These are phyloP conservation scores for Triplophysa tibetana DNA, from an alignment of 2,113 vertebrate species.

Conservation along the genomic window DNA sequence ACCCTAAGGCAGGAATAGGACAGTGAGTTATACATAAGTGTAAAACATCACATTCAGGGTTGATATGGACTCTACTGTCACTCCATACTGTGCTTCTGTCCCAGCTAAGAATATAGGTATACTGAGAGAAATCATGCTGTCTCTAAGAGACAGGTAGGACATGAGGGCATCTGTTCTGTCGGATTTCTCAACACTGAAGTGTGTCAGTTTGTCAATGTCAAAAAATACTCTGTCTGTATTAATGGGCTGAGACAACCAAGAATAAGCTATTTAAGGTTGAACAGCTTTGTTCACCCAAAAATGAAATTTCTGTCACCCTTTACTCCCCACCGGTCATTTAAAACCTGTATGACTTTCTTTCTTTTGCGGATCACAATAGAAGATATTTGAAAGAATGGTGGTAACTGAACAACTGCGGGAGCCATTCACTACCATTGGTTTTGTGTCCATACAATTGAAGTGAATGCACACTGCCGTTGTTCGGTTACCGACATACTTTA, in stretches of 20 bases:
- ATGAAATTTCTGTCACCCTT: too few species aligned
- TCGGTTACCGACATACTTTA: too few species aligned
- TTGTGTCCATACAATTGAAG: too few species aligned
- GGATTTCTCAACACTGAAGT: not conserved
- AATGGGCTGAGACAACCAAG: not conserved
- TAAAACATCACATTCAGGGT: constrained; percentile 45
- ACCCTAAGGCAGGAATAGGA: constrained; percentile 51
- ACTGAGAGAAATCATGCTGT: constrained; percentile 34
- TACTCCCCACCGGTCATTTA: too few species aligned
- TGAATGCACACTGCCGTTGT: too few species aligned
- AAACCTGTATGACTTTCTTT: too few species aligned
- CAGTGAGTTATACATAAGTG: constrained; percentile 47
- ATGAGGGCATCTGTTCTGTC: not conserved
- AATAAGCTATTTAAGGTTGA: too few species aligned
- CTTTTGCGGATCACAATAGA: too few species aligned
- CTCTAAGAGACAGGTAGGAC: constrained; percentile 27
- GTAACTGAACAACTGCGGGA: too few species aligned
- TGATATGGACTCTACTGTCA: constrained; percentile 50
- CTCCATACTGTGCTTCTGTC: constrained; percentile 52
- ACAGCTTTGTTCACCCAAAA: too few species aligned
- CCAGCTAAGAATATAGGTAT: constrained; percentile 45
- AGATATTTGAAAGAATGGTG: too few species aligned
- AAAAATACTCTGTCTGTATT: not conserved
- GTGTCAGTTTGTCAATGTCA: not conserved
- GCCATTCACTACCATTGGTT: too few species aligned